Base-by-base conservation (phyloP, 1,140 invertebrate species). In the Pseudomyrmex dendroicus region DNA sequence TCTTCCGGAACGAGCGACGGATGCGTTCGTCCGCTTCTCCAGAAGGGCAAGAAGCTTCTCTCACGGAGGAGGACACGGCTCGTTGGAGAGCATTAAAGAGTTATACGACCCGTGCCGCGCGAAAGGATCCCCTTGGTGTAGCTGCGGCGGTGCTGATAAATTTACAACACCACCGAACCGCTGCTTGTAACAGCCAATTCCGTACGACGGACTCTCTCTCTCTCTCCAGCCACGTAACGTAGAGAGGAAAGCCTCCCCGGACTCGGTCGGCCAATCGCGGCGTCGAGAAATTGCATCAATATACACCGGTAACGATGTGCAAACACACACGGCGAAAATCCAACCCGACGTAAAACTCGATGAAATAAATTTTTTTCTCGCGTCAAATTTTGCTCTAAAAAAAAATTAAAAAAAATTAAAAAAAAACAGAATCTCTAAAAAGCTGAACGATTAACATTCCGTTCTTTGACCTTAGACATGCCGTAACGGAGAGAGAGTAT, bases 21-120 rank as follows among this genome's bases (percentile, higher is more conserved):
- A 44, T 15, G 62, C 62, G 62, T 35, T n/a, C 62, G 62, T 46
- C 62, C 62, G 25, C n/a, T 46, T 10, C 62, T 20, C 35, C 35
- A n/a, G 15, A n/a, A 63, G 61, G 25, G 61, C 61, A 63, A 64
- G 62, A 15, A 64, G 35, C 62, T 52, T 12, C 50, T 52, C 50
- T 52, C 50, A 52, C 50, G 50, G 35, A 35, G 35, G 5, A 52
- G 50, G 50, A 13, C 50, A 64, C 25, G 25, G 62, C 62, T 64
- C 62, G 35, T 64, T 64, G 62, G 62, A 46, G 62, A 64, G 62
- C 62, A 64, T 64, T 64, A 64, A 64, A 64, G 62, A 64, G 25
- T 64, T 64, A 64, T 64, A 64, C 35, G 62, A 64, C 25, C 62
- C 15, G 20, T 22, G 59, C 35, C 61, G 62, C 8, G 62, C 15